phyloP scores from a whole-genome alignment of 2,113 vertebrate species.

The Petroica traversi region DNA sequence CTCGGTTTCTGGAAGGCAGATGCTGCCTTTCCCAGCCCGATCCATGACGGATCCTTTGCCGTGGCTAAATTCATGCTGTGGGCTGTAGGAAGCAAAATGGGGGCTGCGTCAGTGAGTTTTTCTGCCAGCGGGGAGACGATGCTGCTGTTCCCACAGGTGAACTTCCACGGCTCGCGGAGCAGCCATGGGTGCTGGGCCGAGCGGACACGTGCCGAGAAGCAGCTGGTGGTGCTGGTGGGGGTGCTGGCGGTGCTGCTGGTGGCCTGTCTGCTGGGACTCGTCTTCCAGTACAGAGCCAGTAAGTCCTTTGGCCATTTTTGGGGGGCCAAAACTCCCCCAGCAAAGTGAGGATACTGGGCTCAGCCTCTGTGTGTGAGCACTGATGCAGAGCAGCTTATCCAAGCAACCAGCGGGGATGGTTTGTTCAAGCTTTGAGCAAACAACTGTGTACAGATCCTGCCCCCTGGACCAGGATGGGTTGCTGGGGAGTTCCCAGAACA shows the following conservation, averaged over 20 bases:
- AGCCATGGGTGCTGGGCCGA: constrained; percentile 78
- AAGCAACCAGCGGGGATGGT: accelerated
- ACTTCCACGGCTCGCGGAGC: constrained; percentile 58
- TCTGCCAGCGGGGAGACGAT: background rate
- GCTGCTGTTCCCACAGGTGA: constrained; percentile 77
- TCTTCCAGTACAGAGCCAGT: constrained; percentile 85
- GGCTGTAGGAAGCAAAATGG: background rate
- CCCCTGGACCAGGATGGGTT: accelerated
- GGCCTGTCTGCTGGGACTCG: constrained; percentile 75
- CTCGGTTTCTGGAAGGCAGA: constrained; percentile 31
- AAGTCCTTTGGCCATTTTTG: constrained; percentile 57
- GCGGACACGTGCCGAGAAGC: constrained; percentile 77
- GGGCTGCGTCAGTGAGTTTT: background rate
- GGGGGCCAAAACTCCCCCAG: background rate
- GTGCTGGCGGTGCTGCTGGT: constrained; percentile 70
- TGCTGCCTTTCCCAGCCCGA: background rate
- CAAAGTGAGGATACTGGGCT: background rate
- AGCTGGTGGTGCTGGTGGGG: constrained; percentile 75
- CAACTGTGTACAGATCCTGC: accelerated
- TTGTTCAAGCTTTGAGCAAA: background rate
- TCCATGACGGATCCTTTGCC: accelerated
- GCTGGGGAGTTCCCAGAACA: background rate
- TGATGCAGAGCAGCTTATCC: background rate
- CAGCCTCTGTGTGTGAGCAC: accelerated
- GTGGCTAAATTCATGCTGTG: accelerated